phyloP scores from a whole-genome alignment of 2,113 vertebrate species.

The Lipotes vexillifer region DNA sequence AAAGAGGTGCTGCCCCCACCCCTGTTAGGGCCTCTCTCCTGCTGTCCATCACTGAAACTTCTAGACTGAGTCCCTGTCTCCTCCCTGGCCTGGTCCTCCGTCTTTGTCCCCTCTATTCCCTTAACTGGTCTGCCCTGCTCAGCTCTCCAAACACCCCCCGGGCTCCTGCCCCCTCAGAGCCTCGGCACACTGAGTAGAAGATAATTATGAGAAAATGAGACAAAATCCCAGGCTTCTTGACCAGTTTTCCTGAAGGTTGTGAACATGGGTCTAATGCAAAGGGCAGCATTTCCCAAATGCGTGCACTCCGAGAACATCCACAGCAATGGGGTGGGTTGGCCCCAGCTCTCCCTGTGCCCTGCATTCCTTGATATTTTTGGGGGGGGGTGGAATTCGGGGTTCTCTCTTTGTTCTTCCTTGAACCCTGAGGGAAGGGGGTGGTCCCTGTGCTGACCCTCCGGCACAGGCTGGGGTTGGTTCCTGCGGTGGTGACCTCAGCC shows the following conservation, averaged over 20 bases:
- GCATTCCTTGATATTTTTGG: neutral
- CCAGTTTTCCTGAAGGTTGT: neutral
- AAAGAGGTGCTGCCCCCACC: fast-evolving
- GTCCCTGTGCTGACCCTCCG: neutral
- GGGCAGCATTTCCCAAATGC: neutral
- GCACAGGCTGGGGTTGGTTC: neutral
- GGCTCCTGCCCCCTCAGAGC: neutral
- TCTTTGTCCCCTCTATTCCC: neutral
- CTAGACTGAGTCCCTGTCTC: neutral
- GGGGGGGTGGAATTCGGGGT: neutral
- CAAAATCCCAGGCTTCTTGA: fast-evolving
- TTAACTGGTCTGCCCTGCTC: neutral
- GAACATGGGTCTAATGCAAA: neutral
- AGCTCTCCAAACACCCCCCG: neutral
- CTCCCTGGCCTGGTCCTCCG: neutral
- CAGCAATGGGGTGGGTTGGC: neutral
- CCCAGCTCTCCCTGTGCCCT: neutral
- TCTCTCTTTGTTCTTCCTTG: neutral
- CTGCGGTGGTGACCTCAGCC: neutral
- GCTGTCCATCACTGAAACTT: neutral
- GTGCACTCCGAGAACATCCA: fast-evolving
- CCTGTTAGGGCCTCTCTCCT: neutral
- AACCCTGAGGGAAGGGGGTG: neutral
- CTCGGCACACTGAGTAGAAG: neutral
- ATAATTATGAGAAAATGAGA: neutral